Base-by-base conservation (phyloP, 2,888 invertebrate genomes). In the Cinara cedri region DNA sequence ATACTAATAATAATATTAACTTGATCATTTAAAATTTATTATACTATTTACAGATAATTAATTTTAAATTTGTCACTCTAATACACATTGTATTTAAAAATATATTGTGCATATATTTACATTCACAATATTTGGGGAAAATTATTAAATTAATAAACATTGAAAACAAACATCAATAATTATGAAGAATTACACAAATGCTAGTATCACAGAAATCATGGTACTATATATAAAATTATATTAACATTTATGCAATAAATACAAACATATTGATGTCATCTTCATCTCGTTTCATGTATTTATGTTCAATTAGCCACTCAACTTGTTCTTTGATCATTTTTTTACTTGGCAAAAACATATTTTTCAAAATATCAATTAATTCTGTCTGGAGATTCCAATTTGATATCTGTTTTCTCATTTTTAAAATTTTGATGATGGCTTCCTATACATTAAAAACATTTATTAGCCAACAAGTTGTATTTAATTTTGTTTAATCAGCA, bases 251-350 rank as follows among this genome's bases (percentile, higher is more conserved):
- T 88, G 98, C 96, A 92, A 98, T 94, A 87, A 98, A 98, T 86
- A 97, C 95, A 88, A 98, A 98, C 84, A 95, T 94, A 87, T 98
- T 98, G 85, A 98, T 97, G 86, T 98, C 97, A 84, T 97, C 95
- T 84, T 97, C 97, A 86, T 98, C 97, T 83, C 98, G 90, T 82
- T 91, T 90, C 93, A 98, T 97, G 86, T 98, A 98, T 86, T 97
- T 97, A 87, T 99, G 96, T 87, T 99, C 98, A 83, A 99, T 98
- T 63, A 99, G 91, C 98, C 98, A 99, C 87, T 99, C 99, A 74
- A 99, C 90, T 87, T 99, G 98, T 87, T 99, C 98, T 87, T 99
- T 99, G 84, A 99, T 98, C 93, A 99, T 95, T 87, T 98, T 98
- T 87, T 97, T 97, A 82, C 97, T 96, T 42, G 99, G 99, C 85